Base-by-base conservation (phyloP, 2,888 invertebrate species). In the Pristionchus fissidentatus region DNA sequence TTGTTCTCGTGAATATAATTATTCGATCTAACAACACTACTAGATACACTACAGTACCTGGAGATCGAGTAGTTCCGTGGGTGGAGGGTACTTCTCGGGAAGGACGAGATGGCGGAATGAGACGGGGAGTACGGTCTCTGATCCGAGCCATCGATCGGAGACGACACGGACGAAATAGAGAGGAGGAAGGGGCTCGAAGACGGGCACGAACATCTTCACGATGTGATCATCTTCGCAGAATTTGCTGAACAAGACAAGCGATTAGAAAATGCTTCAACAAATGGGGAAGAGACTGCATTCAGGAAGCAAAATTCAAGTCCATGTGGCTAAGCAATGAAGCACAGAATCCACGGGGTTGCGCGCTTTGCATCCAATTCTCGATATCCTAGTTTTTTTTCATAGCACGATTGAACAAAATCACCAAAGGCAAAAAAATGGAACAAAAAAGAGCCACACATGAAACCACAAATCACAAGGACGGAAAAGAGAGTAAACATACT, bases 11-110 rank as follows among this genome's bases (percentile, higher is more conserved):
- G n/a, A n/a, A n/a, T n/a, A n/a, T n/a, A n/a, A n/a, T n/a, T n/a
- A n/a, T n/a, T n/a, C n/a, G n/a, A n/a, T n/a, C n/a, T n/a, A n/a
- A n/a, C n/a, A n/a, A n/a, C n/a, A n/a, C n/a, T n/a, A n/a, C n/a
- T n/a, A n/a, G n/a, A n/a, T n/a, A n/a, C 19, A 60, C n/a, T 26
- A 73, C 13, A 8, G 8, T 29, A 83, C 83, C 83, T 83, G 83
- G 57, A 99, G 94, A 93, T 99, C 99, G 83, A 99, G 94, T 86
- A 99, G 94, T 92, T 99, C 99, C 0, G 99, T 99, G 0, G 98
- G 97, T 0, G 98, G 98, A 70, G 97, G 95, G 93, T 97, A 98
- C 94, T 99, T 98, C 93, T 99, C 99, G 0, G 99, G 99, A 60
- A 99, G 93, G 88, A 99, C 96, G 80, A 99, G 94, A 93, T 99